phyloP scores from a whole-genome alignment of 2,888 invertebrate genomes.

The Belgica antarctica region DNA sequence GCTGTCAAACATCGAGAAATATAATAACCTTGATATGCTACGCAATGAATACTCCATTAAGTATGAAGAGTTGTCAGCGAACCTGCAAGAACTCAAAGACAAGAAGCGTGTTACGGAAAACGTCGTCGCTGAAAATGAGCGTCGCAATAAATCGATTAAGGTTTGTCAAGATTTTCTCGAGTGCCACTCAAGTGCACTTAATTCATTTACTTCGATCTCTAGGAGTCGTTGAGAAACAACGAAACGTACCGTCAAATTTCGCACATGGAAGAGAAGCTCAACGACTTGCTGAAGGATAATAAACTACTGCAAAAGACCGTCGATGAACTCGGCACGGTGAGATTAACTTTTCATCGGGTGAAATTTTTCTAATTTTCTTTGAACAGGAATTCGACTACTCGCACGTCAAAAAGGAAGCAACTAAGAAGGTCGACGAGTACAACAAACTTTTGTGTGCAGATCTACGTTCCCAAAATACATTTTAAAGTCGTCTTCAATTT shows the following conservation, averaged over 20 bases:
- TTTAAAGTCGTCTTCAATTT: neutral
- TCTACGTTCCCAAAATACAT: neutral
- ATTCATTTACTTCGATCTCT: neutral
- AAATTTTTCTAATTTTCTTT: neutral
- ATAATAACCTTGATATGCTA: constrained; percentile 46
- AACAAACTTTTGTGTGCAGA: constrained; percentile 30
- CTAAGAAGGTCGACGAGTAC: constrained; percentile 26
- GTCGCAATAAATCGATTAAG: constrained; percentile 46
- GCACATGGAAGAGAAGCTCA: constrained; percentile 47
- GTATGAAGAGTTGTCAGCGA: constrained; percentile 46
- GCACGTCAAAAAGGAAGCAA: constrained; percentile 11
- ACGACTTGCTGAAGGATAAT: constrained; percentile 46
- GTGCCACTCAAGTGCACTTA: neutral
- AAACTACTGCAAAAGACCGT: constrained; percentile 46
- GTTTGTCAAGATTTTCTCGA: constrained; percentile 39
- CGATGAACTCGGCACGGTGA: constrained; percentile 28
- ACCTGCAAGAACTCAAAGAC: constrained; percentile 46
- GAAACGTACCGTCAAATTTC: constrained; percentile 47
- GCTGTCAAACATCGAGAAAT: constrained; percentile 46
- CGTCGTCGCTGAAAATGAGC: constrained; percentile 46
- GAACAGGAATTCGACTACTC: constrained; percentile 31
- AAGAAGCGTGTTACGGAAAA: constrained; percentile 47
- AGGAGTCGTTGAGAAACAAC: constrained; percentile 46
- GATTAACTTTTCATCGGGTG: neutral
- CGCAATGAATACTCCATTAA: constrained; percentile 46